Conservation (phyloP, 2,797 vertebrate genomes). For the Anabacerthia variegaticeps region DNA sequence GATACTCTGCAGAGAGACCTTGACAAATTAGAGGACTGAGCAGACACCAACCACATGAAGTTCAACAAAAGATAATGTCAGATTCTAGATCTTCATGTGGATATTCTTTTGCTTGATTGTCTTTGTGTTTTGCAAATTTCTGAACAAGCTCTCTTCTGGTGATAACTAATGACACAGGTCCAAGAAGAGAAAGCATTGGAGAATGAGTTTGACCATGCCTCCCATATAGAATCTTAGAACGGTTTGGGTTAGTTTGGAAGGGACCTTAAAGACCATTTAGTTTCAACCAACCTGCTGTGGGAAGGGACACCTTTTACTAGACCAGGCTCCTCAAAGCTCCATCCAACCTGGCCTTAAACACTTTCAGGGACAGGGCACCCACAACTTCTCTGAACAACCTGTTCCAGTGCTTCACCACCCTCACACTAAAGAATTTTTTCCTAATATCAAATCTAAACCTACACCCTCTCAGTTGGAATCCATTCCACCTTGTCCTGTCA, state of each 20-base stretch:
- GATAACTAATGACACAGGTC: background rate
- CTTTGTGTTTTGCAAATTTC: background rate
- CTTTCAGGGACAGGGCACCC: too few relatives aligned
- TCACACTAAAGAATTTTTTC: background rate
- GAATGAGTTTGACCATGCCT: background rate
- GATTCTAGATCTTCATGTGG: background rate
- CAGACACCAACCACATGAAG: background rate
- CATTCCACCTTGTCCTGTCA: background rate
- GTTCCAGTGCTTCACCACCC: background rate
- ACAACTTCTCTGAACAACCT: background rate
- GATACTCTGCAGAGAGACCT: background rate
- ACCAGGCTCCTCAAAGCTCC: too few relatives aligned
- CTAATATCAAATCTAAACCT: background rate
- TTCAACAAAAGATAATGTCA: background rate
- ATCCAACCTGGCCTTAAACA: background rate
- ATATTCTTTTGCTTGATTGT: background rate
- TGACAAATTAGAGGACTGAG: background rate
- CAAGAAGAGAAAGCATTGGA: background rate
- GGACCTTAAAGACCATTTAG: background rate
- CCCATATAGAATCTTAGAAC: background rate
- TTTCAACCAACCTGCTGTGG: background rate
- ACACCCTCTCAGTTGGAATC: background rate
- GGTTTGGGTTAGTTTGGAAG: background rate
- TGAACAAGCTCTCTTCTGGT: rapidly evolving
- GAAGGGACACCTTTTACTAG: background rate